Evolutionary conservation across 2,113 vertebrate genomes (phyloP), one percentile per base, ranked within the genome.

Genomic region (Leptobrachium leishanense): DNA sequence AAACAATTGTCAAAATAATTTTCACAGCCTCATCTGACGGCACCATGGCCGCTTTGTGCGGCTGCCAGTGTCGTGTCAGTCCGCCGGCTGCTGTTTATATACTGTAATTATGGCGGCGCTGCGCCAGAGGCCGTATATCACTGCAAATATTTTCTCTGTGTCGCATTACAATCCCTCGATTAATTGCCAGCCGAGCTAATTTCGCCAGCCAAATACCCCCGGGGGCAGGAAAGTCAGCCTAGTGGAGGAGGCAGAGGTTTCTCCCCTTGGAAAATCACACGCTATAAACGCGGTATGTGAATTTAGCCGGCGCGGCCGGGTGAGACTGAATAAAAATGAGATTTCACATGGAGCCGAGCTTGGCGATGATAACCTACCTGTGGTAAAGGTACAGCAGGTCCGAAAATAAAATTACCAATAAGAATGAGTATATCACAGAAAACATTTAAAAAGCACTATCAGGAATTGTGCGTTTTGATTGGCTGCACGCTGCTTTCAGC

Each of bases 1-100:
- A 89, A 89, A 88, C 85, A 86, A 75, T 84, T 83, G 76, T 87
- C 88, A 86, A 84, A 85, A 77, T 87, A 80, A 87, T 88, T 89
- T 90, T 87, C 85, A 87, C 87, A 85, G 83, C 85, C 79, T 71
- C 72, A 66, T 78, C 63, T 87, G 86, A 89, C 82, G 84, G 84
- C 84, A 82, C 88, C 76, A 83, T 83, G 76, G 85, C 84, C 81
- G 83, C 84, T 88, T 88, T 84, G 74, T 86, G 84, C 78, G 79
- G 73, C 74, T 82, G 82, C 87, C 87, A 87, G 44, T n/a, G 82
- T 76, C 72, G 81, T 84, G 84, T 88, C 86, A 85, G 85, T 87
- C 86, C 84, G 84, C 87, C 87, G 85, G 85, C 82, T 77, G 68
- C 81, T 85, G 85, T 90, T 89, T 88, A 86, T 86, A 82, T 65